Evolutionary conservation across 2,888 invertebrate species (phyloP).

Genomic region (Platycheirus albimanus): DNA sequence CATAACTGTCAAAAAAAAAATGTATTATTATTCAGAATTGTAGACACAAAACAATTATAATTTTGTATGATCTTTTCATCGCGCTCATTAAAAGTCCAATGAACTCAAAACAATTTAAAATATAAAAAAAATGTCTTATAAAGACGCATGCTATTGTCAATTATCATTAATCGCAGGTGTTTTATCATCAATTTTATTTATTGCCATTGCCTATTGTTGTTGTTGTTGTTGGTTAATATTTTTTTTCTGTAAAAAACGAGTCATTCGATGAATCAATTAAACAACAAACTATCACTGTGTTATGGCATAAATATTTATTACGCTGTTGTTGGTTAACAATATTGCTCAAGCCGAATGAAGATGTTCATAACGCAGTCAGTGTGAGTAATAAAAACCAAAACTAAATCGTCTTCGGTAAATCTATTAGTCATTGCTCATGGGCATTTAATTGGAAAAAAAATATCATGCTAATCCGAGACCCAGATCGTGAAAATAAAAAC

Average conservation of each 20-base stretch:
- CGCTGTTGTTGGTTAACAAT: slow-evolving; percentile 4
- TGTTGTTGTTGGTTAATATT: slow-evolving; percentile 5
- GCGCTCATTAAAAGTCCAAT: slow-evolving; percentile 4
- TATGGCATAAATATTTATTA: not conserved
- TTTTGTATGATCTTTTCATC: slow-evolving; percentile 13
- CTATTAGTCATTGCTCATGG: slow-evolving; percentile 12
- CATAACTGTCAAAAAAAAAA: slow-evolving; percentile 12
- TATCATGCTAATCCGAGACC: no score
- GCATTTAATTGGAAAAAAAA: no score
- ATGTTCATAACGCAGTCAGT: slow-evolving; percentile 13
- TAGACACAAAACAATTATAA: slow-evolving; percentile 12
- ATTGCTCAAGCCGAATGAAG: slow-evolving; percentile 32
- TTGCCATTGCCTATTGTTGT: not conserved
- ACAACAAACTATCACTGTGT: slow-evolving; percentile 6
- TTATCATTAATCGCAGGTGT: slow-evolving; percentile 22
- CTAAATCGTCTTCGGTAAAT: slow-evolving; percentile 2
- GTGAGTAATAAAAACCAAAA: slow-evolving; percentile 22
- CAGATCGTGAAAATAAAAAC: no score
- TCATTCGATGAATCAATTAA: slow-evolving; percentile 30
- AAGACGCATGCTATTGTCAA: slow-evolving; percentile 15
- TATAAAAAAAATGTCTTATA: not conserved
- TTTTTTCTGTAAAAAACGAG: not conserved
- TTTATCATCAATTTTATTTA: slow-evolving; percentile 21
- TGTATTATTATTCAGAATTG: not conserved
- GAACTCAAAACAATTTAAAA: not conserved